Conservation (phyloP, 2,113 vertebrate genomes). For the Salvator merianae region DNA sequence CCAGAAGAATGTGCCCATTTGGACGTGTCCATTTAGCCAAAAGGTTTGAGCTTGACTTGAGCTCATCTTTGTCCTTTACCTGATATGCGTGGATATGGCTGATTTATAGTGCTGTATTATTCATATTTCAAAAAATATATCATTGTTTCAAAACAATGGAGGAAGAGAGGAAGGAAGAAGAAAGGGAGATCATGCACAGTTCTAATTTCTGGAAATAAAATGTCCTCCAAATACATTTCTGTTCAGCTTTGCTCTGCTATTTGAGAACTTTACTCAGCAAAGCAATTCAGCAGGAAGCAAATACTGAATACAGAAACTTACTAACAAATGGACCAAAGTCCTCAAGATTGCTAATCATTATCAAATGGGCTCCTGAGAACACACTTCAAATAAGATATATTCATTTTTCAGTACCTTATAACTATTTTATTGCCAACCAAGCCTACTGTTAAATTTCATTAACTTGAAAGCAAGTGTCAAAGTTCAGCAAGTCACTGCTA, state of each 20-base stretch:
- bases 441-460: conserved; percentile 7
- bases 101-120: too few relatives aligned
- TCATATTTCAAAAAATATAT: too few relatives aligned
- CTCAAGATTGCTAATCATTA: not conserved
- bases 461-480: conserved; percentile 4
- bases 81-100: too few relatives aligned
- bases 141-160: too few relatives aligned
- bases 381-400: not conserved
- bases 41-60: too few relatives aligned
- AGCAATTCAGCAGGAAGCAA: conserved; percentile 12
- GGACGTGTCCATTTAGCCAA: too few relatives aligned
- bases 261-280: not conserved
- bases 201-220: too few relatives aligned
- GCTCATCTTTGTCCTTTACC: too few relatives aligned
- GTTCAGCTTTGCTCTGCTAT: not conserved
- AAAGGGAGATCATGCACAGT: too few relatives aligned
- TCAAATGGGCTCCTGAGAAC: not conserved
- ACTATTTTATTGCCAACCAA: not conserved
- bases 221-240: not conserved
- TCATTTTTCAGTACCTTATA: not conserved
- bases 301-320: not conserved
- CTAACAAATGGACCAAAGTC: conserved; percentile 15
- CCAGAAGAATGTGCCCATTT: too few relatives aligned
- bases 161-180: too few relatives aligned
- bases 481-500: not conserved